phyloP scores from a whole-genome alignment of 2,888 invertebrate genomes.

The Gonocerus acuteangulatus region DNA sequence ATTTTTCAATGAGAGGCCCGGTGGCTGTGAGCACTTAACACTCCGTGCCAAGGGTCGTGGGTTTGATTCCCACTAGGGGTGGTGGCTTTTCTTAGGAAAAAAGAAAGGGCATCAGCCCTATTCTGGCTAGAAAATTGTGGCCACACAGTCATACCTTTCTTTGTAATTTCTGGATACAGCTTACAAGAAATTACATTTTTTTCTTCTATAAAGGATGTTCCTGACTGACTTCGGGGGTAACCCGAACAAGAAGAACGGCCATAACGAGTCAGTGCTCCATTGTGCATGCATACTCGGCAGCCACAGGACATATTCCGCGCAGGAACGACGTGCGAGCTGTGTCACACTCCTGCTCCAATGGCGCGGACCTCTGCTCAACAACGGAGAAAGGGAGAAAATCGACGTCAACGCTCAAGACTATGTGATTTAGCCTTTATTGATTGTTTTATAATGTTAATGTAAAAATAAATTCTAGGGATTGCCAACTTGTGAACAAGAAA shows the following conservation, averaged over 20 bases:
- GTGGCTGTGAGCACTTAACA: too few species aligned
- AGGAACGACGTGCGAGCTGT: slow-evolving; percentile 48
- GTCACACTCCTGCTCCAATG: slow-evolving; percentile 56
- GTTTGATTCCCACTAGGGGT: too few species aligned
- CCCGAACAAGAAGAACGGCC: slow-evolving; percentile 58
- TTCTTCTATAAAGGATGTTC: too few species aligned
- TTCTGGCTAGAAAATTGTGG: too few species aligned
- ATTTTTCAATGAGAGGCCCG: too few species aligned
- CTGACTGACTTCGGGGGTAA: slow-evolving; percentile 57
- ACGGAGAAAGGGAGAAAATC: slow-evolving; percentile 51
- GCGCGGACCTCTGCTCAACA: slow-evolving; percentile 50
- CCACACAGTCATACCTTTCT: too few species aligned
- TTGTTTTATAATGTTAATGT: not conserved
- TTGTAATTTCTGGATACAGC: too few species aligned
- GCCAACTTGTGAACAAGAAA: not conserved
- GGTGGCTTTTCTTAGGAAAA: too few species aligned
- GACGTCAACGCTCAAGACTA: slow-evolving; percentile 54
- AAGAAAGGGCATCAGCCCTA: too few species aligned
- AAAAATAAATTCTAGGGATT: not conserved
- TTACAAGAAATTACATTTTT: too few species aligned
- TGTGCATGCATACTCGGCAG: slow-evolving; percentile 50
- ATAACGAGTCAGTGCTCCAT: slow-evolving; percentile 57
- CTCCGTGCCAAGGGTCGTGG: too few species aligned
- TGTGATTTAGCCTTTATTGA: slow-evolving; percentile 42
- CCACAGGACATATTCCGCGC: slow-evolving; percentile 48